Evolutionary conservation across 2,113 vertebrate species (phyloP).

Genomic region (Oenanthe oenanthe): DNA sequence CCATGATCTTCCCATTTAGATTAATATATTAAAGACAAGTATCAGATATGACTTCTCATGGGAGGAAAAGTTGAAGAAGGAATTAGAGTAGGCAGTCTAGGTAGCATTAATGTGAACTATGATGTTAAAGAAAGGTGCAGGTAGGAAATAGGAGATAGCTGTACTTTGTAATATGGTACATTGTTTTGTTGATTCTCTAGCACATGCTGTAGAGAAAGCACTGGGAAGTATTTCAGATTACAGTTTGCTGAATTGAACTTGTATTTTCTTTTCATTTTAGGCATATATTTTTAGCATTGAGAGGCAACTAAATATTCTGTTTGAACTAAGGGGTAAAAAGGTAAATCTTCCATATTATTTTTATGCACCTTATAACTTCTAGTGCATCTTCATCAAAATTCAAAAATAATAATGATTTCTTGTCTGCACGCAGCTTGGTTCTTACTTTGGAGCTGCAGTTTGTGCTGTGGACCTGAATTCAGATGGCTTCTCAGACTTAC

Average conservation of each 20-base stretch:
- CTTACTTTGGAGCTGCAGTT: slow-evolving; percentile 92
- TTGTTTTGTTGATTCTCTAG: not conserved
- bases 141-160: not conserved
- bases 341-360: slow-evolving; percentile 62
- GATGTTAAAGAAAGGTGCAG: not conserved
- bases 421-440: slow-evolving; percentile 82
- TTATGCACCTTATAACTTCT: not conserved
- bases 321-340: slow-evolving; percentile 84
- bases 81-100: not conserved
- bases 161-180: not conserved
- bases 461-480: slow-evolving; percentile 91
- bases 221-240: not conserved
- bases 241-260: not conserved
- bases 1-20: not conserved
- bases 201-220: not conserved
- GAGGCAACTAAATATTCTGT: slow-evolving; percentile 72
- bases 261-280: slow-evolving; percentile 67
- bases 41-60: not conserved
- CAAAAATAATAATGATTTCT: not conserved
- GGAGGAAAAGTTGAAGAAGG: not conserved
- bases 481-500: slow-evolving; percentile 91
- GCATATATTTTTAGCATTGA: slow-evolving; percentile 85
- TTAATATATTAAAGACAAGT: not conserved
- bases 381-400: not conserved
- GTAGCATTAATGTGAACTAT: not conserved